Evolutionary conservation across 2,888 invertebrate genomes (phyloP).

Genomic region (Cantharis lateralis): DNA sequence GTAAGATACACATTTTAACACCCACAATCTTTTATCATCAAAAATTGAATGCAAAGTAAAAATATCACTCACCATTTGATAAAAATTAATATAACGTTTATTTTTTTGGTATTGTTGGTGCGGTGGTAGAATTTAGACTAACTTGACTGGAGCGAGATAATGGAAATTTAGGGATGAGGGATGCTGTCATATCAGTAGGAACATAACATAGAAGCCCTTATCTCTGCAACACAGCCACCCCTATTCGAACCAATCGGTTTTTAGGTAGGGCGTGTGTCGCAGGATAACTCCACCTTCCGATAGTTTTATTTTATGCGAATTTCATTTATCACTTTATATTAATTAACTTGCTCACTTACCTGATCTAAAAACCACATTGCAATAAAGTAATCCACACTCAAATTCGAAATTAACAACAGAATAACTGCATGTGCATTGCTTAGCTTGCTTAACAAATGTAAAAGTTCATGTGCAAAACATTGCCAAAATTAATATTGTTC

Average conservation of each 20-base stretch:
- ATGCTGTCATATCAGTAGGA: constrained; percentile 29
- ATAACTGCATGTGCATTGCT: neutral
- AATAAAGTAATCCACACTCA: neutral
- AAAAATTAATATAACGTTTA: neutral
- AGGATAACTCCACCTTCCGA: constrained; percentile 21
- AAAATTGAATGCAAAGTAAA: neutral
- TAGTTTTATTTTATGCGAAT: neutral
- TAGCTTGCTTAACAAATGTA: neutral
- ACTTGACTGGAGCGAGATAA: neutral
- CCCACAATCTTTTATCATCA: neutral
- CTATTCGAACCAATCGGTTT: constrained; percentile 28
- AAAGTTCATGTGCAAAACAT: neutral
- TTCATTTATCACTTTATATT: neutral
- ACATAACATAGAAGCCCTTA: constrained; percentile 30
- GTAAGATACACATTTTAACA: neutral
- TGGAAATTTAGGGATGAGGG: constrained; percentile 16
- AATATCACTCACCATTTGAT: neutral
- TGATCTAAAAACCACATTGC: neutral
- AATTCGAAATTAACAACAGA: neutral
- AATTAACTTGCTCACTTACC: neutral
- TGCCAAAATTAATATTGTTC: neutral
- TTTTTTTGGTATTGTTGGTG: neutral
- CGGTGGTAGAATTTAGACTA: neutral
- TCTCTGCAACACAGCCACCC: constrained; percentile 39
- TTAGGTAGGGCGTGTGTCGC: constrained; percentile 22